Evolutionary conservation across 2,797 vertebrate species (phyloP), one percentile per base, ranked within the genome.

Genomic region (Takifugu rubripes): DNA sequence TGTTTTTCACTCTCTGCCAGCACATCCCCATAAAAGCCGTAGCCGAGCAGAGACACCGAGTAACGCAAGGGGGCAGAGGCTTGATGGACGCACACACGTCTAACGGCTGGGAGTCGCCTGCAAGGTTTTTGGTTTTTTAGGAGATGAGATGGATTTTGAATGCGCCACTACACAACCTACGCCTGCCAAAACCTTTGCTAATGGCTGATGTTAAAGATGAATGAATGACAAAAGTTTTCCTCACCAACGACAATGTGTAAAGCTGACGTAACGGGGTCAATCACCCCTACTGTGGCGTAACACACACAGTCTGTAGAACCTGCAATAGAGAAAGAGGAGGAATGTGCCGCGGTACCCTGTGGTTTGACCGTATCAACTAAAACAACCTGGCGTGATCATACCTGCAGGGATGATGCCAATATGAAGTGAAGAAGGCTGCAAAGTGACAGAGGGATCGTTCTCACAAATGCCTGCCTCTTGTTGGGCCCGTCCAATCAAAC

Each of bases 391-490:
- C 4, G 36, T 12, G 36, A 14, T 14, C 11, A 10, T 72, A 94
- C 93, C 93, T 84, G 93, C 93, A 47, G 93, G 93, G 63, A 94
- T 92, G 69, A 94, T 93, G 58, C 93, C 93, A n/a, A 94, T 93
- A 16, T 93, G 92, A 25, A 93, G 90, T 10, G 74, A 77, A 64
- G 91, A 93, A 3, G 90, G 77, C 79, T 91, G 87, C 49, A 94
- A 72, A n/a, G 71, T 66, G 16, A 77, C 82, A 15, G 71, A 46
- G 1, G 83, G 78, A 67, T 92, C 88, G 2, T 90, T 81, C 72
- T 92, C 91, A 24, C 87, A 90, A 49, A 91, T 74, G 55, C 92
- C 90, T 6, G 86, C 90, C 78, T 94, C 92, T 64, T 85, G 86
- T 72, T 94, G 93, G 0, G 92, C 92, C 52, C 91, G 89, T 46